Conservation (phyloP, 2,797 vertebrate species). For the Novumbra hubbsi region DNA sequence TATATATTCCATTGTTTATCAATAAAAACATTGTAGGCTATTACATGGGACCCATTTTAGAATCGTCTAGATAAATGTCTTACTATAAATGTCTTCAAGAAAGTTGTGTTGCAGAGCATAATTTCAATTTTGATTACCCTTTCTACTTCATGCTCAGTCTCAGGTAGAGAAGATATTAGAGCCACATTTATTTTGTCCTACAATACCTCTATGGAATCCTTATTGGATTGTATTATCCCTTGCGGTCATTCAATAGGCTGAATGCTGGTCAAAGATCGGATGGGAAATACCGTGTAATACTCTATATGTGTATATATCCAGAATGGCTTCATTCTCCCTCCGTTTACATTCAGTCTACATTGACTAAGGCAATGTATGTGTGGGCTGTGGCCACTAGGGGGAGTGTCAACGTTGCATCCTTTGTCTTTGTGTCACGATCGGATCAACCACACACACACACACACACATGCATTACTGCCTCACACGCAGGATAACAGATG, state of each 20-base stretch:
- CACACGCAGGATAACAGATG: slow-evolving; percentile 51
- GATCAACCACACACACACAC: not conserved
- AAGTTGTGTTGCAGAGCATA: too few relatives aligned
- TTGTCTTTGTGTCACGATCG: slow-evolving; percentile 8
- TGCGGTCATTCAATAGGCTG: not conserved
- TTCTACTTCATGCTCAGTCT: not conserved
- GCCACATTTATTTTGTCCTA: not conserved
- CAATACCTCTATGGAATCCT: not conserved
- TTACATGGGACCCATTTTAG: too few relatives aligned
- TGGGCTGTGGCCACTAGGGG: slow-evolving; percentile 38
- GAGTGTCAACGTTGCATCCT: slow-evolving; percentile 33
- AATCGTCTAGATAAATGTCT: too few relatives aligned
- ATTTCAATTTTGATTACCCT: not conserved
- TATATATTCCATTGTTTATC: too few relatives aligned
- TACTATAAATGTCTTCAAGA: too few relatives aligned
- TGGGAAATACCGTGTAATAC: not conserved
- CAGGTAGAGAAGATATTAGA: not conserved
- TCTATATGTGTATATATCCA: not conserved
- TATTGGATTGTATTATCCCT: not conserved
- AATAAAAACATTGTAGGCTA: too few relatives aligned
- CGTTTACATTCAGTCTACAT: slow-evolving; percentile 27
- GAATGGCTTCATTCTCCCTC: not conserved
- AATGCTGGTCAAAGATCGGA: not conserved
- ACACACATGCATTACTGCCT: slow-evolving; percentile 43
- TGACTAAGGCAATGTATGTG: slow-evolving; percentile 29